Evolutionary conservation across 2,888 invertebrate genomes (phyloP).

Genomic region (Andrena marginata): DNA sequence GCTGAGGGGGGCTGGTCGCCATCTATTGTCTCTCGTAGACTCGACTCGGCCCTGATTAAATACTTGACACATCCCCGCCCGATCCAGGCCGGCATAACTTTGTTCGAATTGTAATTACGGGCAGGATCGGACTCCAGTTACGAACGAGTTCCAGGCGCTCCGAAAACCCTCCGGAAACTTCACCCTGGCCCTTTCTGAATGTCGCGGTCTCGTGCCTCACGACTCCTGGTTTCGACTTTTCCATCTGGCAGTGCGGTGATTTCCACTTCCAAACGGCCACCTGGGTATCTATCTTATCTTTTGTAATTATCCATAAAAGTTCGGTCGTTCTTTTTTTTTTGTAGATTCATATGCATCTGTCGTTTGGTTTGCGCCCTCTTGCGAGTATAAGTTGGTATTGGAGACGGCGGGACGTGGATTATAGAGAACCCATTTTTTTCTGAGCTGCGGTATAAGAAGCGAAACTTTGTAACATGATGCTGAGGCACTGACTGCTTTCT

Average conservation of each 20-base stretch:
- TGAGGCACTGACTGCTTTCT: no score
- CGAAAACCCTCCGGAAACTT: constrained; percentile 64
- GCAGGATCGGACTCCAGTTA: constrained; percentile 77
- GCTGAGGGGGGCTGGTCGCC: constrained; percentile 67
- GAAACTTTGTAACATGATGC: no score
- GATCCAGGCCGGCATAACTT: constrained; percentile 81
- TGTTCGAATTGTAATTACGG: constrained; percentile 84
- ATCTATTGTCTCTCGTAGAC: constrained; percentile 83
- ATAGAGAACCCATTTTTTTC: no score
- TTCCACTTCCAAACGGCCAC: constrained; percentile 19
- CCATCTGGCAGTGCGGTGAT: constrained; percentile 13
- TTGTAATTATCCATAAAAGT: constrained; percentile 20
- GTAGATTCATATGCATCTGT: background rate
- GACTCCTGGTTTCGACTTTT: constrained; percentile 35
- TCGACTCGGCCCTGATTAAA: constrained; percentile 83
- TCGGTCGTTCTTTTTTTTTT: background rate
- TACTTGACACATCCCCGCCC: constrained; percentile 83
- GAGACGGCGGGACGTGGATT: no score
- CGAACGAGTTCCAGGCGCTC: constrained; percentile 71
- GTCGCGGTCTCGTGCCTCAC: constrained; percentile 53
- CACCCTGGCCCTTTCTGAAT: constrained; percentile 57
- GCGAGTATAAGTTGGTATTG: background rate
- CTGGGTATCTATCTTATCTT: constrained; percentile 12
- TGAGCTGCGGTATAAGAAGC: no score
- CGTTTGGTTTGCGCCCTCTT: background rate